phyloP scores from a whole-genome alignment of 2,113 vertebrate species.

The Murina feae region DNA sequence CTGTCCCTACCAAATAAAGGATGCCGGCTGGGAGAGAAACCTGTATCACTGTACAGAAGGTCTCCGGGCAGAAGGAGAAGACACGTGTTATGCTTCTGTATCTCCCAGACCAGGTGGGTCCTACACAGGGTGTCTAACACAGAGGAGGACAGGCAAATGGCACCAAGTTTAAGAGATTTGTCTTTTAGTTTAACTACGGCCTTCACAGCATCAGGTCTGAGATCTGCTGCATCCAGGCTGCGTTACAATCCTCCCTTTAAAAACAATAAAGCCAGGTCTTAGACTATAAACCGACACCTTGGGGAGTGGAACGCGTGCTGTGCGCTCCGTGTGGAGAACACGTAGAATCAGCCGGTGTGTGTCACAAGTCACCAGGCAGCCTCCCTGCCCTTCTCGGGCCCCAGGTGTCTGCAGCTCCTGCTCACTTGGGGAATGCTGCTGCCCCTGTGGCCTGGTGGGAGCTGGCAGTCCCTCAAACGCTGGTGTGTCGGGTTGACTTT shows the following conservation, averaged over 20 bases:
- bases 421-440: neutral
- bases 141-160: neutral
- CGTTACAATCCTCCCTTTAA: neutral
- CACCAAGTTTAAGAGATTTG: neutral
- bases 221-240: neutral
- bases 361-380: neutral
- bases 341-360: neutral
- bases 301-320: fast-evolving
- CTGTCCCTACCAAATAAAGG: constrained; percentile 25
- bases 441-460: neutral
- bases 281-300: neutral
- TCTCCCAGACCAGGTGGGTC: neutral
- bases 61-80: constrained; percentile 29
- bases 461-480: neutral
- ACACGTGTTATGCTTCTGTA: neutral
- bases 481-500: neutral
- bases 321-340: neutral
- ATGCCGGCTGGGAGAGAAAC: neutral
- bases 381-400: too few relatives aligned
- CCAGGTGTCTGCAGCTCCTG: neutral
- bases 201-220: neutral
- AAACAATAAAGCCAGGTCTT: neutral
- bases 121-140: neutral
- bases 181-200: neutral
- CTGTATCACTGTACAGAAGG: too few relatives aligned